phyloP scores from a whole-genome alignment of 2,888 invertebrate species.

The Stegana nigrithorax region DNA sequence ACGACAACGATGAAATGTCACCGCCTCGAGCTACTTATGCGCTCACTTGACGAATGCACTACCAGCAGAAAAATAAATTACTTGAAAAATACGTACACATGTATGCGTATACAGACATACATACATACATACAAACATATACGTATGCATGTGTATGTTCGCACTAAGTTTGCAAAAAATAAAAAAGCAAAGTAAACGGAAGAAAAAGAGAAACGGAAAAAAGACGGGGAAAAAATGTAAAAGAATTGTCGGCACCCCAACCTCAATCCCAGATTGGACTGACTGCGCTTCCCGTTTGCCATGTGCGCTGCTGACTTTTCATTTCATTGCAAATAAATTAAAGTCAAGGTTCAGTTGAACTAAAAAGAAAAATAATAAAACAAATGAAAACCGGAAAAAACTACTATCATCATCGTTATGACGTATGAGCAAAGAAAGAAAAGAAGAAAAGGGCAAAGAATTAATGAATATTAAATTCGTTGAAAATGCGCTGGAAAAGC shows the following conservation, averaged over 20 bases:
- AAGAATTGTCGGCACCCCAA: no score
- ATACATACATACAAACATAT: neutral
- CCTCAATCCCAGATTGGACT: no score
- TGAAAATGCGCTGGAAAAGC: no score
- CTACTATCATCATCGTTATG: neutral
- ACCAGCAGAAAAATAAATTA: slow-evolving; percentile 10
- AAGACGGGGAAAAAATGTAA: no score
- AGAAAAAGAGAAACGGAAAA: neutral
- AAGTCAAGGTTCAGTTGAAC: neutral
- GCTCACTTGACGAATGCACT: slow-evolving; percentile 6
- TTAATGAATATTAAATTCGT: slow-evolving; percentile 9
- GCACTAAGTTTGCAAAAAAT: no score
- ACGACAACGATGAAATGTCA: slow-evolving; percentile 33
- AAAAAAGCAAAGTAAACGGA: neutral
- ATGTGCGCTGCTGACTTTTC: no score
- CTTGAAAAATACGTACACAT: neutral
- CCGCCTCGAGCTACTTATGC: slow-evolving; percentile 33
- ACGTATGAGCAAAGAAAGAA: neutral
- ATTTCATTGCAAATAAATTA: no score
- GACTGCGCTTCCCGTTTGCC: no score
- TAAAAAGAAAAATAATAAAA: neutral
- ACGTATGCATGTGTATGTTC: neutral
- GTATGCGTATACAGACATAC: neutral
- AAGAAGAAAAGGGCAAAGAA: neutral
- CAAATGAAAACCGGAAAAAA: neutral